Evolutionary conservation across 2,113 vertebrate species (phyloP).

Genomic region (Eptatretus burgeri): DNA sequence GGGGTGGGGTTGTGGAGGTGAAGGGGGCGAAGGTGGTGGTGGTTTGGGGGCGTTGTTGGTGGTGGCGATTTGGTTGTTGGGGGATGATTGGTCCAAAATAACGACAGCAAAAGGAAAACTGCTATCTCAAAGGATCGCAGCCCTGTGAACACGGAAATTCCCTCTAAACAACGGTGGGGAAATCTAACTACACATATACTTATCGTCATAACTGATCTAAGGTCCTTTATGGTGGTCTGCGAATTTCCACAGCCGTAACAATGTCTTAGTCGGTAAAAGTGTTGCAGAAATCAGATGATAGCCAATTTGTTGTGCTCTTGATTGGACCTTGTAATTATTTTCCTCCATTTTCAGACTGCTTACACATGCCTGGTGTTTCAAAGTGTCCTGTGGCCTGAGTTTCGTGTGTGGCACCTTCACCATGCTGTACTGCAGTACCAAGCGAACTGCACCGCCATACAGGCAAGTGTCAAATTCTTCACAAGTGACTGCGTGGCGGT

Average conservation of each 20-base stretch:
- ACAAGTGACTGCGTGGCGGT: not conserved
- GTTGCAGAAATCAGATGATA: not conserved
- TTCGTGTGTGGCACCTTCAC: slow-evolving; percentile 88
- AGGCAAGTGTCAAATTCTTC: slow-evolving; percentile 24
- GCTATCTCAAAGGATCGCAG: too few species aligned
- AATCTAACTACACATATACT: too few species aligned
- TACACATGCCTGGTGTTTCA: slow-evolving; percentile 88
- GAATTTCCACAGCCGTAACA: not conserved
- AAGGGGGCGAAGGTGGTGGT: too few species aligned
- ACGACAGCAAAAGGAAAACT: too few species aligned
- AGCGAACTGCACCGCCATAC: slow-evolving; percentile 42
- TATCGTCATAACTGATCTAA: too few species aligned
- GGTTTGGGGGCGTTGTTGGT: too few species aligned
- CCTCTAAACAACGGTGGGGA: too few species aligned
- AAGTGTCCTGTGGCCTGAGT: slow-evolving; percentile 75
- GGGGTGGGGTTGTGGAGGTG: too few species aligned
- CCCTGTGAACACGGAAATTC: too few species aligned
- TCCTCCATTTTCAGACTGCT: slow-evolving; percentile 32
- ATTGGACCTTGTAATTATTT: slow-evolving; percentile 2
- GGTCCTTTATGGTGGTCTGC: too few species aligned
- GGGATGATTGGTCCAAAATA: too few species aligned
- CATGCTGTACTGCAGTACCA: slow-evolving; percentile 79
- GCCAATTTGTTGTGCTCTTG: not conserved
- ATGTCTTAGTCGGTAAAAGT: not conserved
- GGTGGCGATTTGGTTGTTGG: too few species aligned